Evolutionary conservation across 2,797 vertebrate genomes (phyloP), one percentile per base, ranked within the genome.

Genomic region (Hyperoplus immaculatus): DNA sequence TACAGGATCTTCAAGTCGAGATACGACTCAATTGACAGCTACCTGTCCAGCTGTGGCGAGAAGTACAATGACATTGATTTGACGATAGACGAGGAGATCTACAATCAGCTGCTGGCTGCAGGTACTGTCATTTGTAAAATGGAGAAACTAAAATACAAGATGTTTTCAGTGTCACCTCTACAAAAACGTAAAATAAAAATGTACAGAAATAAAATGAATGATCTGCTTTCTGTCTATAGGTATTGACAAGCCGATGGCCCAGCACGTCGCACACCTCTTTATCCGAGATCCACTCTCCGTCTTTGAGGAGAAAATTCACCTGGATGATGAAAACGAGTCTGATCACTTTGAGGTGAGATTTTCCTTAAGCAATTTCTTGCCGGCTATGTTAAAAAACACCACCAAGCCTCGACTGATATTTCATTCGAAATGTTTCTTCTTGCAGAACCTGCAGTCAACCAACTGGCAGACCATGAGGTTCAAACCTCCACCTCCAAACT

Each of bases 381-480:
- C 39, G 36, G 14, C 11, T 6, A 11, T 5, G 16, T 58, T 8
- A 59, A 53, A 14, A 43, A 63, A 50, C 2, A 7, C 6, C 21
- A 21, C 6, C 5, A 14, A 4, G 0, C 3, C 5, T 42, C 0
- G 49, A 5, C 3, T 0, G 50, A 3, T 49, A 2, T 64, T 72
- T 18, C 0, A 42, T 29, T 73, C 3, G 3, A 49, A 39, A 42
- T 4, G 39, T 12, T 1, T 77, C 36, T 51, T 82, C 47, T 91
- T 92, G 15, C 74, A 99, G 98, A 99, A 99, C 89, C 96, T 99
- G 87, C 98, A 99, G 83, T 99, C 98, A 29, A 99, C 98, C 86
- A 99, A 99, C 86, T 99, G 98, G 98, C 98, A 99, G 93, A 99
- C 98, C 0, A 99, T 99, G 98, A 96, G 98, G 89, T 99, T 99